Conservation (phyloP, 2,888 invertebrate species). For the Euspilapteryx auroguttella region DNA sequence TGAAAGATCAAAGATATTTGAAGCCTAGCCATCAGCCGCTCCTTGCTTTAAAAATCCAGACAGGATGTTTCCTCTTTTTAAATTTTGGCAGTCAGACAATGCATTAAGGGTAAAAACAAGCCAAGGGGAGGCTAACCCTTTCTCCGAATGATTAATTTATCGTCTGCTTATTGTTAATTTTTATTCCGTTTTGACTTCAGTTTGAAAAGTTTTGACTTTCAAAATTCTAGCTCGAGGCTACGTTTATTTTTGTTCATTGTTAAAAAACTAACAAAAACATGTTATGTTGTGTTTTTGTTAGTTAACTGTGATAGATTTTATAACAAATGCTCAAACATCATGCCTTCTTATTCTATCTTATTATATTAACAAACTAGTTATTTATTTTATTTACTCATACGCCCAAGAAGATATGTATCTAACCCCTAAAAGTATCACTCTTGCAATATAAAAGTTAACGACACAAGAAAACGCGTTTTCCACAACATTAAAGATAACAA, state of each 20-base stretch:
- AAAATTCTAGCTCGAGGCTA: too few species aligned
- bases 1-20: too few species aligned
- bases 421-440: constrained; percentile 58
- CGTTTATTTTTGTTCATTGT: too few species aligned
- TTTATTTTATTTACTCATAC: too few species aligned
- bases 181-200: constrained; percentile 21
- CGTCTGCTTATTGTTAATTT: constrained; percentile 53
- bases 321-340: too few species aligned
- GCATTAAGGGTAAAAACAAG: constrained; percentile 52
- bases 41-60: constrained; percentile 29
- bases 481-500: constrained; percentile 63
- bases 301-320: too few species aligned
- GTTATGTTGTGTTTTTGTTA: too few species aligned
- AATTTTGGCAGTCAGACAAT: constrained; percentile 54
- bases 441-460: constrained; percentile 63
- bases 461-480: constrained; percentile 64
- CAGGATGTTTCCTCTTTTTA: constrained; percentile 45
- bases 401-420: constrained; percentile 50
- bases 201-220: neutral
- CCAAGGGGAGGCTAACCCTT: constrained; percentile 43
- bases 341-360: too few species aligned
- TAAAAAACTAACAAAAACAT: too few species aligned
- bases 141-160: constrained; percentile 55
- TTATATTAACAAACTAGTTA: too few species aligned
- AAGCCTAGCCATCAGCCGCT: too few species aligned